These are phyloP conservation scores for Drosophila engyochracea DNA, from an alignment of 2,888 invertebrate genomes.

Conservation along the genomic window DNA sequence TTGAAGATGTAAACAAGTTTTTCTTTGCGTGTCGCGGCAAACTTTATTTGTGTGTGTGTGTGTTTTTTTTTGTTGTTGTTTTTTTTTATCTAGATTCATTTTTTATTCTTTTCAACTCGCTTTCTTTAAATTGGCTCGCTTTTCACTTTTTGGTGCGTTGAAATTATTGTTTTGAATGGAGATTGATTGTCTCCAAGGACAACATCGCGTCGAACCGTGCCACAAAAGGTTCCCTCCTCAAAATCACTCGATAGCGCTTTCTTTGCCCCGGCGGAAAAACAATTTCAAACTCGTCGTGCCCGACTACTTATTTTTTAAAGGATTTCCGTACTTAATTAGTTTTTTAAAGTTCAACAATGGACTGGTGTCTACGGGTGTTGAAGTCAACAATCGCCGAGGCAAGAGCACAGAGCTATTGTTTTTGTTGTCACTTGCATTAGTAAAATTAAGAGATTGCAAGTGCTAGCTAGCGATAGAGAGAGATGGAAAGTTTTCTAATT, in stretches of 20 bases:
- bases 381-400: conserved; percentile 62
- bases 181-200: conserved; percentile 84
- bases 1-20: conserved; percentile 82
- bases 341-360: conserved; percentile 76
- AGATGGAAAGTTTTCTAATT: conserved; percentile 65
- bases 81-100: conserved; percentile 35
- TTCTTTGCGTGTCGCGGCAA: conserved; percentile 63
- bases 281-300: conserved; percentile 55
- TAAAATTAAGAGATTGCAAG: conserved; percentile 56
- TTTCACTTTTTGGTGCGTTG: conserved; percentile 63
- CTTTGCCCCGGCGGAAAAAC: conserved; percentile 35
- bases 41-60: conserved; percentile 40
- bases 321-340: conserved; percentile 78
- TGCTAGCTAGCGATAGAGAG: neutral
- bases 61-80: conserved; percentile 23
- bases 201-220: conserved; percentile 46
- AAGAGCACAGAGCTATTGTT: conserved; percentile 17
- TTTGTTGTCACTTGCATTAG: conserved; percentile 76
- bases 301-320: conserved; percentile 54
- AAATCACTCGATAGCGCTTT: conserved; percentile 52
- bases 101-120: conserved; percentile 35
- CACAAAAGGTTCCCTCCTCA: conserved; percentile 45
- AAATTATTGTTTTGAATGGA: conserved; percentile 82
- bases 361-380: conserved; percentile 5
- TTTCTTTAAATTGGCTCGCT: conserved; percentile 54